Conservation (phyloP, 2,113 vertebrate genomes). For the Phasianus colchicus region DNA sequence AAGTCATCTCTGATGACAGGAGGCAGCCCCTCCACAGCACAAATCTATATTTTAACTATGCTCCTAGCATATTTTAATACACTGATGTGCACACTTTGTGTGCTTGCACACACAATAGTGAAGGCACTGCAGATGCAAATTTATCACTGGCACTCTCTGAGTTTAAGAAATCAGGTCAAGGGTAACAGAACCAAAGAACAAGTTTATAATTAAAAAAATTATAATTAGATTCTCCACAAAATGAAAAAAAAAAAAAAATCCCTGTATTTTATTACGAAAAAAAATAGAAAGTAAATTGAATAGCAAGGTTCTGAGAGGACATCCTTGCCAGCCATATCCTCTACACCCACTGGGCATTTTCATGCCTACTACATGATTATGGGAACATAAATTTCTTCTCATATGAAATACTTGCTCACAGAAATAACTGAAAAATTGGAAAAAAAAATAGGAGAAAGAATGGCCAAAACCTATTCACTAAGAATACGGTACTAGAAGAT, state of each 20-base stretch:
- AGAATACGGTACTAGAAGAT: not conserved
- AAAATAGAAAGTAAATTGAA: conserved; percentile 29
- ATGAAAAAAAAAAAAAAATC: not conserved
- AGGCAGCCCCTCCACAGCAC: not conserved
- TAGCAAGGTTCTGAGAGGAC: not conserved
- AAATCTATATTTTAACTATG: not conserved
- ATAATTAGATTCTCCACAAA: conserved; percentile 44
- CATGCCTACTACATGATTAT: not conserved
- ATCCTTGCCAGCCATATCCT: not conserved
- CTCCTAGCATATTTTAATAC: not conserved
- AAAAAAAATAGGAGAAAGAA: not conserved
- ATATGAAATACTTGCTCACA: not conserved
- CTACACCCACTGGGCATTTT: not conserved
- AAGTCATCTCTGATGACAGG: not conserved
- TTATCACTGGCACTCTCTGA: not conserved
- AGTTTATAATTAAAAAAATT: conserved; percentile 64
- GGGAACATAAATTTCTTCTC: not conserved
- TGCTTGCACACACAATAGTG: not conserved
- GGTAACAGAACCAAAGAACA: conserved; percentile 45
- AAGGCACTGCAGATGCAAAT: not conserved
- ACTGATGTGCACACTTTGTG: not conserved
- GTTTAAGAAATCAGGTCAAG: conserved; percentile 63
- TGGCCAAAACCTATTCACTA: not conserved
- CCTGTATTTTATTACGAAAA: not conserved
- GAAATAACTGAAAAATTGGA: not conserved